Base-by-base conservation (phyloP, 2,888 invertebrate species). In the Nephrotoma guestfalica region DNA sequence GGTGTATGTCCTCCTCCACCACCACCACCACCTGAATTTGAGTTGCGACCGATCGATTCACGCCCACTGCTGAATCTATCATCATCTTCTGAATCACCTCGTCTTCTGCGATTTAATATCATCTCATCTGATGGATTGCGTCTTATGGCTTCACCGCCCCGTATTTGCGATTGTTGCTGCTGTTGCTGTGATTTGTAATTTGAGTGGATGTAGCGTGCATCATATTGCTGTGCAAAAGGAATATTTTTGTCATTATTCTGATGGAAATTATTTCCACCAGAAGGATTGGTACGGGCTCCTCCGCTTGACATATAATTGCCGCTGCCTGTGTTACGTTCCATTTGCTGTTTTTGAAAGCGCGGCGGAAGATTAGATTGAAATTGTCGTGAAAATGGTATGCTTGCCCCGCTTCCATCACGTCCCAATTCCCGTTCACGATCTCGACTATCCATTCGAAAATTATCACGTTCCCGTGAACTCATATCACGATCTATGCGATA, bases 321-420 rank as follows among this genome's bases (percentile, higher is more conserved):
- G 41, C 57, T 86, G 15, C 51, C 41, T 45, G 7, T 86, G 11
- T n/a, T 86, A 87, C 91, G 90, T 87, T 92, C 94, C 88, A 91
- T 91, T 89, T 96, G 96, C 89, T 96, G 96, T 89, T 95, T 96
- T 89, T 95, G 94, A 91, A 97, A 96, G 87, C 97, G 93, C 15
- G 97, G 97, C 86, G 97, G 97, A 89, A 97, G 93, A 91, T 96
- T 95, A 86, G 94, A 95, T 91, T 96, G 96, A 91, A 96, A 97
- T 88, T 94, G 94, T 89, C 95, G 94, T 6, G 95, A 95, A 90
- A 95, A 96, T 42, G 89, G 89, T 15, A 92, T 91, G 86, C 93
- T 92, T 43, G 92, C 91, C 83, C 93, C 93, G 45, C 93, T 91
- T 43, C 90, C 91, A 47, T 40, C 86, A 45, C 51, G 86, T 11